Base-by-base conservation (phyloP, 2,797 vertebrate species). In the Clarias platycephalus region DNA sequence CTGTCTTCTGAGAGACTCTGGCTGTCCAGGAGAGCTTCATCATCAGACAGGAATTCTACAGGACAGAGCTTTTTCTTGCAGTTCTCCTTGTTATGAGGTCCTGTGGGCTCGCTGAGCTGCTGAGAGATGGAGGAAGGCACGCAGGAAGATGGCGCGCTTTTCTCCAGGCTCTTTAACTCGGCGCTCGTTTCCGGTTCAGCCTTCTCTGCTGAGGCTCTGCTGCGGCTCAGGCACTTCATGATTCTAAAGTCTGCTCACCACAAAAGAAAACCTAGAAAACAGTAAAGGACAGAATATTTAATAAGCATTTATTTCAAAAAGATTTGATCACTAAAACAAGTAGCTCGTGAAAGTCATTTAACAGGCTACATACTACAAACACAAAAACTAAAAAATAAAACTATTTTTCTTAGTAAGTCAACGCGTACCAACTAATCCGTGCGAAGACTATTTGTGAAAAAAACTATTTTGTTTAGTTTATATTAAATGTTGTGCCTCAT, bases 71-170 rank as follows among this genome's bases (percentile, higher is more conserved):
- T 76, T 5, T 91, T 82, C 74, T 91, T 16, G 71, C 84, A 84
- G 90, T 97, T 98, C 90, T 99, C 97, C 90, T 99, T 99, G 90
- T 97, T 95, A 87, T 95, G 90, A 24, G 92, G 81, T 1, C 91
- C 91, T 67, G 86, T 93, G 70, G 81, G 89, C 4, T 88, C 89
- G 76, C 90, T 85, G 44, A 89, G 84, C 18, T 71, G 84, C 28
- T 87, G 87, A 81, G 89, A 82, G 28, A 76, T 24, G 16, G 83
- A 66, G 55, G 81, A 55, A 1, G 34, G 13, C 53, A 72, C 1
- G 90, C 81, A 2, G 80, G 71, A 55, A 81, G 68, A 8, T 72
- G 90, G 79, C 82, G 1, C 5, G 7, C 83, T 76, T n/a, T 88
- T 80, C 57, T 95, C 94, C 24, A 80, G 83, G 1, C 88, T 26